Evolutionary conservation across 1,140 invertebrate species (phyloP).

Genomic region (Hypothenemus hampei): DNA sequence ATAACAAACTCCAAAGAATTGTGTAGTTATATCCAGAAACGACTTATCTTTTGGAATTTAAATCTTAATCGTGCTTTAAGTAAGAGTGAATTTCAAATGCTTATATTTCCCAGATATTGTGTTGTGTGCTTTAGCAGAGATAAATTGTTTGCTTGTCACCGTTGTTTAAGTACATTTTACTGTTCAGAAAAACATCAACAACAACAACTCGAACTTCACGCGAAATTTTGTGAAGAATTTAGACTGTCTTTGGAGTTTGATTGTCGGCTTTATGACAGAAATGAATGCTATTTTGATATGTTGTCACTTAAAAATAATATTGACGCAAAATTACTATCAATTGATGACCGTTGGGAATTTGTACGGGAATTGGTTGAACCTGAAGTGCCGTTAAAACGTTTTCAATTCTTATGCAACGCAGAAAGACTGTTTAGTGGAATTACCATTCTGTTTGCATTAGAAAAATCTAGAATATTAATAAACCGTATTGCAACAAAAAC

Average conservation of each 20-base stretch:
- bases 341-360: neutral
- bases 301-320: neutral
- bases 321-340: neutral
- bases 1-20: conserved; percentile 45
- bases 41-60: conserved; percentile 14
- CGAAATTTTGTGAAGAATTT: conserved; percentile 34
- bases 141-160: conserved; percentile 30
- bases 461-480: conserved; percentile 26
- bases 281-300: neutral
- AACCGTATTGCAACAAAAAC: conserved; percentile 20
- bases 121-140: conserved; percentile 33
- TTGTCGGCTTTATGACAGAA: conserved; percentile 11
- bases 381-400: neutral
- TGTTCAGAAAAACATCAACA: conserved; percentile 37
- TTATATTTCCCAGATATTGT: conserved; percentile 42
- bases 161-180: conserved; percentile 39
- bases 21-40: conserved; percentile 17
- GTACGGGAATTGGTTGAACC: conserved; percentile 1
- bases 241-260: conserved; percentile 31
- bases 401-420: conserved; percentile 4
- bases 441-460: conserved; percentile 36
- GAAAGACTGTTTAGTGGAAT: conserved; percentile 20
- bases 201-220: conserved; percentile 29
- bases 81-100: conserved; percentile 34
- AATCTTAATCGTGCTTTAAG: conserved; percentile 26